Conservation (phyloP, 2,113 vertebrate genomes). For the Pangasianodon gigas region DNA sequence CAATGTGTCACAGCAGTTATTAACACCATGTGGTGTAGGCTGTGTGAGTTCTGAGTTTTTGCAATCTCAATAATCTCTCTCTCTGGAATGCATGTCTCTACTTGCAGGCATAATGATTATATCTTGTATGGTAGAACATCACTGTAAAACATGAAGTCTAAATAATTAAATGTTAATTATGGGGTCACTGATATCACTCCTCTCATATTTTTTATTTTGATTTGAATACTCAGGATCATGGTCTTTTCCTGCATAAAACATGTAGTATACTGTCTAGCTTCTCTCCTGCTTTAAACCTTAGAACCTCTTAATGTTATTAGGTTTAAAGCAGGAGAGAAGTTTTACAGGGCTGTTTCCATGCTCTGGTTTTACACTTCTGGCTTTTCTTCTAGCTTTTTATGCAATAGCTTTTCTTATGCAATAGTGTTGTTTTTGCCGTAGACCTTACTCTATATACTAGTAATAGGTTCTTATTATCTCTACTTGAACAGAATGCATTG, state of each 20-base stretch:
- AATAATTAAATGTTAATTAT: background rate
- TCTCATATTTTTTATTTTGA: background rate
- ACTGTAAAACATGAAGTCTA: background rate
- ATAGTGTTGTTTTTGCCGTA: background rate
- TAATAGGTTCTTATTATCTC: background rate
- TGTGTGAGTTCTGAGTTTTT: background rate
- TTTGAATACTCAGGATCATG: background rate
- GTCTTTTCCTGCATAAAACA: background rate
- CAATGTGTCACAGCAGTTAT: background rate
- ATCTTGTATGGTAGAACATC: background rate
- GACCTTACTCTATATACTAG: background rate
- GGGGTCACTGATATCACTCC: background rate
- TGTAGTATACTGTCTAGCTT: background rate
- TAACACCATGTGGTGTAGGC: conserved; percentile 1
- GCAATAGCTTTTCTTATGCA: background rate
- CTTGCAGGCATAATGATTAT: background rate
- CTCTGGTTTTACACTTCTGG: background rate
- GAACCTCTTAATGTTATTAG: background rate
- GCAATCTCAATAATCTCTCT: background rate
- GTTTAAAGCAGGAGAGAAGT: too few relatives aligned
- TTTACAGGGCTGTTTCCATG: background rate
- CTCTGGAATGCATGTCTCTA: background rate
- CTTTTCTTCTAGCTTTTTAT: background rate
- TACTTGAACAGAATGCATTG: background rate
- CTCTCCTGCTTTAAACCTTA: background rate